A percentile compares a stretch with the other conserved stretches of the same genome.
Conservation (phyloP, 2,113 vertebrate species). For the Alligator sinensis region DNA sequence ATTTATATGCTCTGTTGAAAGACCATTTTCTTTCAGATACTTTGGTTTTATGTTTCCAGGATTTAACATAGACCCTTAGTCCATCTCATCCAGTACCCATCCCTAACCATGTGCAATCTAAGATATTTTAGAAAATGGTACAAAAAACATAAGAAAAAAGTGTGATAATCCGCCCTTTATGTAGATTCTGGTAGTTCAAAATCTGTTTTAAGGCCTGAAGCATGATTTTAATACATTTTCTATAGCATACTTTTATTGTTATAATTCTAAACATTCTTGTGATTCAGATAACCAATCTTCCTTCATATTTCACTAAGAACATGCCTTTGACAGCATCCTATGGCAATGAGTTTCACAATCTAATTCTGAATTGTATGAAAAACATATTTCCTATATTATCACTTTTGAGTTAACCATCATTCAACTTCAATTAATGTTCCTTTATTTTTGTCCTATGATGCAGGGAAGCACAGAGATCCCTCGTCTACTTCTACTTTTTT, state of each 20-base stretch:
- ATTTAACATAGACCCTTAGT: neutral
- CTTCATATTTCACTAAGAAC: neutral
- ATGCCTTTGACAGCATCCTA: neutral
- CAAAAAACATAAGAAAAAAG: neutral
- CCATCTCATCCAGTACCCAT: fast-evolving
- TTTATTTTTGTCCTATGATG: neutral
- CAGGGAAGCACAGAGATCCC: neutral
- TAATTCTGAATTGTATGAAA: neutral
- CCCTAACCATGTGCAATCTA: neutral
- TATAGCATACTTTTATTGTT: neutral
- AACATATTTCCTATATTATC: neutral
- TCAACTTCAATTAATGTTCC: neutral
- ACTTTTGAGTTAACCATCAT: neutral
- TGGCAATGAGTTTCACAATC: neutral
- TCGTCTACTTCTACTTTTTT: neutral
- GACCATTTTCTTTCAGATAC: neutral
- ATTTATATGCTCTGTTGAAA: neutral
- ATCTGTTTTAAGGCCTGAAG: neutral
- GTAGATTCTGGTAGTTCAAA: neutral
- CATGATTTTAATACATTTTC: neutral
- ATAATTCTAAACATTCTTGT: neutral
- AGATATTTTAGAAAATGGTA: neutral
- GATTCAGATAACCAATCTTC: neutral
- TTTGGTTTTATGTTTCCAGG: neutral
- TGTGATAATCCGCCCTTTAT: neutral